Conservation (phyloP, 53 echinoderm and acorn worm species). For the Mesocentrotus franciscanus region DNA sequence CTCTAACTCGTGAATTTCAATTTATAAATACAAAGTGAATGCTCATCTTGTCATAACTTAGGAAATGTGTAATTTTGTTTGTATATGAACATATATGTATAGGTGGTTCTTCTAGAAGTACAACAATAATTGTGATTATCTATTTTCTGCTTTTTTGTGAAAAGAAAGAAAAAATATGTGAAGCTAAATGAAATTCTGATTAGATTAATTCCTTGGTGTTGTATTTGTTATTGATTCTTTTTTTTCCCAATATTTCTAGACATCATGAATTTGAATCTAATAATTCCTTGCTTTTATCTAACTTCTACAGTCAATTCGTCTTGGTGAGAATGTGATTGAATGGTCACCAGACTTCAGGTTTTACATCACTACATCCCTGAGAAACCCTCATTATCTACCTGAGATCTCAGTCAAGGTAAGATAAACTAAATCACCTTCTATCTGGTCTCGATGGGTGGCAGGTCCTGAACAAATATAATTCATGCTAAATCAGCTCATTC, state of each 20-base stretch:
- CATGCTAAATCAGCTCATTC: no score
- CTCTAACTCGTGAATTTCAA: no score
- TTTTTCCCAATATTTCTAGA: no score
- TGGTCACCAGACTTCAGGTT: conserved; percentile 96
- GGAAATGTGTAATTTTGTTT: background rate
- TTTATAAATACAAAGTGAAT: no score
- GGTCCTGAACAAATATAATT: no score
- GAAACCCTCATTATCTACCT: conserved; percentile 97
- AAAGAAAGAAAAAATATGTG: no score
- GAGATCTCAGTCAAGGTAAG: conserved; percentile 99
- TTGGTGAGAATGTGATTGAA: conserved; percentile 98
- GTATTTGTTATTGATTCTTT: no score
- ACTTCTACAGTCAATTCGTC: conserved; percentile 78
- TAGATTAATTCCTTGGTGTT: no score
- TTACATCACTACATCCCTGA: conserved; percentile 88
- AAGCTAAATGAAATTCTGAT: no score
- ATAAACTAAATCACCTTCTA: background rate
- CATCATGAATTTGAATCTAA: no score
- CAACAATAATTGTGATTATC: background rate
- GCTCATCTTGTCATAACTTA: background rate
- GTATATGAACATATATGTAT: background rate
- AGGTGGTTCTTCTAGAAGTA: background rate
- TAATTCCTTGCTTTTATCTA: background rate
- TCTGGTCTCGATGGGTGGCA: no score
- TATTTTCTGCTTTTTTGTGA: no score